Base-by-base conservation (phyloP, 1,140 invertebrate genomes). In the Macrostomum lignano region DNA sequence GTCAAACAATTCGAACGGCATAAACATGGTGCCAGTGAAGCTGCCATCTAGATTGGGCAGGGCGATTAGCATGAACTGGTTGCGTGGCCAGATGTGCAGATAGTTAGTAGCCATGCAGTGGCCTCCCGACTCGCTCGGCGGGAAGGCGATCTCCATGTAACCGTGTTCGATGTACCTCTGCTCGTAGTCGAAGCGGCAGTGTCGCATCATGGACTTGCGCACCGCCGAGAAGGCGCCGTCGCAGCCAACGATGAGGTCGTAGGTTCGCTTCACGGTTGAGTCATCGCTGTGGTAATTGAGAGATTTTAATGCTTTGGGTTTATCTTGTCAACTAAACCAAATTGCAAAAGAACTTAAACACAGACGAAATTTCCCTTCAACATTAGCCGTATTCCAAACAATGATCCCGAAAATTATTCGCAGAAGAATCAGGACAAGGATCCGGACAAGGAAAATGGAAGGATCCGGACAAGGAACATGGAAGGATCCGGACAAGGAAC, bases 51-150 rank as follows among this genome's bases (percentile, higher is more conserved):
- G 66, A 49, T 98, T 98, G 0, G 88, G 88, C 25, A 96, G 53
- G 0, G 82, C 86, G 36, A 94, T 94, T 72, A 96, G 73, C 79
- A 94, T 94, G 49, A 86, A 96, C 24, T 69, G 66, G 14, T 74
- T 71, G 38, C 88, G 62, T 1, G 86, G 84, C 88, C 88, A 98
- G 36, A 98, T 86, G 51, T 96, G 88, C 6, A 96, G 60, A 51
- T 76, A 77, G 44, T 88, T 78, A 9, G 46, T 36, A 10, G 67
- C 68, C 72, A 94, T 81, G 36, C 69, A 68, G 54, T 71, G 81
- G 70, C 81, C 7, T n/a, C 3, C n/a, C 22, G 9, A 21, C 37
- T 3, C 26, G 7, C 55, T 61, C 1, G 76, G 55, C 1, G 76
- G 74, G 39, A 94, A 81, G 30, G 65, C 71, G 1, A 96, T 55